Conservation (phyloP, 2,888 invertebrate species). For the Platynereis dumerilii region DNA sequence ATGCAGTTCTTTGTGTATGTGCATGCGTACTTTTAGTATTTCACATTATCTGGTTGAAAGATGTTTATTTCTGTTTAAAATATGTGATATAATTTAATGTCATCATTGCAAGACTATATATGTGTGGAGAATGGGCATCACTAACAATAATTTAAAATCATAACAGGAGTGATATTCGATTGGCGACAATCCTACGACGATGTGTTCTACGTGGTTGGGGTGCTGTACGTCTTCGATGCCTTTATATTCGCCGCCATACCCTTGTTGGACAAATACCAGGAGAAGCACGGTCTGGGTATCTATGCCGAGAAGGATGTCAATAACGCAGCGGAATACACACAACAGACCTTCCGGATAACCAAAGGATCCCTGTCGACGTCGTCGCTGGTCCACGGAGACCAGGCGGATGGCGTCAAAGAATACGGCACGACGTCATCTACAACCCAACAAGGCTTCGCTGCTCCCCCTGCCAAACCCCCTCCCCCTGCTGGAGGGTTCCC, state of each 20-base stretch:
- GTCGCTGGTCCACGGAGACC: not conserved
- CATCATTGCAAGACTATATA: too few relatives aligned
- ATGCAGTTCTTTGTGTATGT: too few relatives aligned
- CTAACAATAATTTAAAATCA: too few relatives aligned
- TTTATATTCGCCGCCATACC: conserved; percentile 41
- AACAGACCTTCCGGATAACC: conserved; percentile 25
- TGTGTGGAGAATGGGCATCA: too few relatives aligned
- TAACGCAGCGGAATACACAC: conserved; percentile 9
- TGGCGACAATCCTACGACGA: conserved; percentile 43
- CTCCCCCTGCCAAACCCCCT: conserved; percentile 3
- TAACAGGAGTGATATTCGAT: conserved; percentile 42
- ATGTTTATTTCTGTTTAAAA: too few relatives aligned
- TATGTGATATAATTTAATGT: too few relatives aligned
- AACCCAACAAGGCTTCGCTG: not conserved
- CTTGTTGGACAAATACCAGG: conserved; percentile 24
- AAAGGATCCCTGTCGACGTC: conserved; percentile 8
- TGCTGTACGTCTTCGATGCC: conserved; percentile 40
- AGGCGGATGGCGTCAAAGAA: not conserved
- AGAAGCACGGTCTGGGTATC: conserved; percentile 2
- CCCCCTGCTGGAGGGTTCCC: not conserved
- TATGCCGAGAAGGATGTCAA: conserved; percentile 4
- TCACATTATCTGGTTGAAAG: too few relatives aligned
- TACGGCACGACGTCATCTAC: not conserved
- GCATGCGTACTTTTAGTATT: too few relatives aligned
- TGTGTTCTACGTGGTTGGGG: conserved; percentile 45